Evolutionary conservation across 1,140 invertebrate genomes (phyloP).

Genomic region (Portunus trituberculatus): DNA sequence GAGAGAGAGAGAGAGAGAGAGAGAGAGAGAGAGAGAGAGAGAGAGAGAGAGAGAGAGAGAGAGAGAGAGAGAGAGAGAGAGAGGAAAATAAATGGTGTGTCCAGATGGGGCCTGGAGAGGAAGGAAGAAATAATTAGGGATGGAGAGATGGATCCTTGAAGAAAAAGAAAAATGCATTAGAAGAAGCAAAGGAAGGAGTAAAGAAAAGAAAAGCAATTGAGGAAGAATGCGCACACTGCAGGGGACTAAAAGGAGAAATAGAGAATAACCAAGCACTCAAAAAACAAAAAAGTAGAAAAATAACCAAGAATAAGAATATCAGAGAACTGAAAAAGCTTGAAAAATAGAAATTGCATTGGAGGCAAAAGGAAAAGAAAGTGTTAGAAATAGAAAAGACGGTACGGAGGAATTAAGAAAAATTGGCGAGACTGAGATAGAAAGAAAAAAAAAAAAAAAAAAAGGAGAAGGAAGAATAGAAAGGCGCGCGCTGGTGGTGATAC

Average conservation of each 20-base stretch:
- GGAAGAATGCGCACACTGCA: neutral
- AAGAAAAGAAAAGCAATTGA: neutral
- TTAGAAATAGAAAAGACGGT: neutral
- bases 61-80: no score
- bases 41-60: no score
- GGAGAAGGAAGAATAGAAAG: neutral
- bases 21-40: no score
- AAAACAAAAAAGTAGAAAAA: neutral
- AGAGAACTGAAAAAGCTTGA: neutral
- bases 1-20: no score
- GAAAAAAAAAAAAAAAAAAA: neutral
- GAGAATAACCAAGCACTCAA: neutral
- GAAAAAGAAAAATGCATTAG: neutral
- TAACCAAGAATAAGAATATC: neutral
- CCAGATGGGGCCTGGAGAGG: neutral
- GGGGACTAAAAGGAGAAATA: neutral
- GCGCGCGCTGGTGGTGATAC: neutral
- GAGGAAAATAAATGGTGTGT: neutral
- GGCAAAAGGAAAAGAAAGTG: neutral
- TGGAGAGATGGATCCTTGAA: neutral
- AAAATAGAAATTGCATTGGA: neutral
- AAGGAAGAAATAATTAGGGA: slow-evolving; percentile 14
- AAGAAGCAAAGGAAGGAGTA: neutral
- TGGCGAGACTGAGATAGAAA: neutral
- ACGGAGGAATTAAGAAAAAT: neutral